Evolutionary conservation across 2,113 vertebrate species (phyloP), one percentile per base, ranked within the genome.

Genomic region (Vulpes vulpes): DNA sequence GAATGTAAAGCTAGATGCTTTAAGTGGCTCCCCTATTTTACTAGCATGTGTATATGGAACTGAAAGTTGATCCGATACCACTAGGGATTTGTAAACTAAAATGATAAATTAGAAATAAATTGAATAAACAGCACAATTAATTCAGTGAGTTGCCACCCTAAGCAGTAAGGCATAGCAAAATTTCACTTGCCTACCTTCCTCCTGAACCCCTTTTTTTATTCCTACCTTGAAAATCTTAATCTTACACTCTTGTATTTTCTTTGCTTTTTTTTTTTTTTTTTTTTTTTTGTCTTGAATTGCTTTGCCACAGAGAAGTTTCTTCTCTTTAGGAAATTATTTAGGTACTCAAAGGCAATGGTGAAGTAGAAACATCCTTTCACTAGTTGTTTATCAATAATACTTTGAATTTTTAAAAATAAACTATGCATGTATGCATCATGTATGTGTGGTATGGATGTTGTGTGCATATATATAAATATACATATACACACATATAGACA

Each of bases 351-450:
- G 3, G 22, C 8, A 62, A 15, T 80, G 20, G 12, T 59, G 60
- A 91, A 71, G 4, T 6, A 25, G 12, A 81, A 69, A 84, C 0
- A 19, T 15, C 10, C 38, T 74, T 76, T 94, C 71, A 88, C 22
- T 6, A 86, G 14, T 8, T 12, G 4, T n/a, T 82, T 59, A 14
- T 43, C 38, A 67, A 51, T 74, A 60, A 35, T 78, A 73, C 73
- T 91, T 95, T 74, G 76, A 95, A 71, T 89, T 57, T 19, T 81
- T 43, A 78, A 2, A 20, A 55, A 49, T 30, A 5, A 76, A 62
- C 11, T 67, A 17, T 83, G 53, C 11, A 4, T 67, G 6, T 67
- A 65, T 59, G 0, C 1, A 4, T 73, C 1, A 10, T 49, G 5
- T 67, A 43, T 62, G 1, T 22, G 5, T 38, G 11, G 15, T 38